phyloP scores from a whole-genome alignment of 2,797 vertebrate species.

The Eidolon dupreanum region DNA sequence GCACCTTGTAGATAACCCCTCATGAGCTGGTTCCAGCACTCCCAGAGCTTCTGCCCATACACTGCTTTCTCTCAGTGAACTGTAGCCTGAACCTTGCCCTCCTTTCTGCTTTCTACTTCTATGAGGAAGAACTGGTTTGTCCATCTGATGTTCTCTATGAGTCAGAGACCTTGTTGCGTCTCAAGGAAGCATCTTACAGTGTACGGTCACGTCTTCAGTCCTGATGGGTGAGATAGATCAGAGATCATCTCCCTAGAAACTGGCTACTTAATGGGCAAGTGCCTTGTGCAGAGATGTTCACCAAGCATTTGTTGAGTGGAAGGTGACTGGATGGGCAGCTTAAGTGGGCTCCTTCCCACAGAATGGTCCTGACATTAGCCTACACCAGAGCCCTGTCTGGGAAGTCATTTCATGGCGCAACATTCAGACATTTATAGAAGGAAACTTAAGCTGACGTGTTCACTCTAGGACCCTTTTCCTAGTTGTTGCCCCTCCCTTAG shows the following conservation, averaged over 20 bases:
- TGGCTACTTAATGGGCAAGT: not conserved
- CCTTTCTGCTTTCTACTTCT: not conserved
- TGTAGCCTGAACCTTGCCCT: not conserved
- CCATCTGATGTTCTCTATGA: not conserved
- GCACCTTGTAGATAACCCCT: not conserved
- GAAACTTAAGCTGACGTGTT: not conserved
- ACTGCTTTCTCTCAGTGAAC: not conserved
- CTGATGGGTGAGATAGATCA: not conserved
- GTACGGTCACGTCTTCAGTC: not conserved
- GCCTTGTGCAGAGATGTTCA: not conserved
- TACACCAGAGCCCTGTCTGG: not conserved
- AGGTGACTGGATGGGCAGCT: not conserved
- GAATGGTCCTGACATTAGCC: not conserved
- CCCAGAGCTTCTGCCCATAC: rapidly evolving
- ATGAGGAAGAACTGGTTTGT: not conserved
- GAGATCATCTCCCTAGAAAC: not conserved
- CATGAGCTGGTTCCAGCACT: not conserved
- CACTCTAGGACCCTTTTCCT: not conserved
- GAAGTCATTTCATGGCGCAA: not conserved
- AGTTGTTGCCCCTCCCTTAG: not conserved
- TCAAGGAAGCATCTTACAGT: not conserved
- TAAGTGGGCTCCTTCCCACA: not conserved
- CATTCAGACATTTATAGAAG: not conserved
- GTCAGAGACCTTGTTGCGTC: not conserved
- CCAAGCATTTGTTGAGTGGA: not conserved